Conservation (phyloP, 2,888 invertebrate genomes). For the Cabera pusaria region DNA sequence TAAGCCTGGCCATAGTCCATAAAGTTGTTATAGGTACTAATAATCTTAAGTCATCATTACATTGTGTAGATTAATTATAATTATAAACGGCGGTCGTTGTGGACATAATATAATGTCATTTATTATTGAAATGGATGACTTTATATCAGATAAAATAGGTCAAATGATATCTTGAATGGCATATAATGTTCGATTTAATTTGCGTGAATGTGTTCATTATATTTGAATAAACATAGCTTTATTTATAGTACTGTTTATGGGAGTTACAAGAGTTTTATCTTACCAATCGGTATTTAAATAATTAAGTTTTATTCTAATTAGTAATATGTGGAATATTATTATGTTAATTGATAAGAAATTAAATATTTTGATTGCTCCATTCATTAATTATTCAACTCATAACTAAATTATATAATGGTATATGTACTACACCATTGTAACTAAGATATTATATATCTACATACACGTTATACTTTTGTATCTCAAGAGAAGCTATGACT, state of each 20-base stretch:
- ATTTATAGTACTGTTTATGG: constrained; percentile 23
- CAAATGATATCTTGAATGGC: constrained; percentile 66
- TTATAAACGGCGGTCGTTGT: constrained; percentile 60
- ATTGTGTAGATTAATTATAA: constrained; percentile 37
- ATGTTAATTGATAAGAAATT: too few relatives aligned
- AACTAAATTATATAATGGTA: too few relatives aligned
- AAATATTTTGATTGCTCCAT: too few relatives aligned
- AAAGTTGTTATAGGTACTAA: too few relatives aligned
- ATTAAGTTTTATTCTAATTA: not conserved
- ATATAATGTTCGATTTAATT: constrained; percentile 77
- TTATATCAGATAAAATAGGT: constrained; percentile 74
- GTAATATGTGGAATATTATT: too few relatives aligned
- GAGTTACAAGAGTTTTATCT: constrained; percentile 12
- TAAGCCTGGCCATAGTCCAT: too few relatives aligned
- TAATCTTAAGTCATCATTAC: constrained; percentile 20
- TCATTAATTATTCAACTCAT: too few relatives aligned
- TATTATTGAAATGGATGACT: constrained; percentile 79
- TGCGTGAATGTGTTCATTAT: constrained; percentile 71
- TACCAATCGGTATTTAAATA: too few relatives aligned
- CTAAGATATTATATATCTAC: too few relatives aligned
- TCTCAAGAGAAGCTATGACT: too few relatives aligned
- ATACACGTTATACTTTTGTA: too few relatives aligned
- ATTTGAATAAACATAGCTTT: constrained; percentile 21
- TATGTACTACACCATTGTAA: too few relatives aligned
- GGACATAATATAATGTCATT: constrained; percentile 62